Conservation (phyloP, 53 echinoderm and acorn worm species). For the Zoroaster sp. region DNA sequence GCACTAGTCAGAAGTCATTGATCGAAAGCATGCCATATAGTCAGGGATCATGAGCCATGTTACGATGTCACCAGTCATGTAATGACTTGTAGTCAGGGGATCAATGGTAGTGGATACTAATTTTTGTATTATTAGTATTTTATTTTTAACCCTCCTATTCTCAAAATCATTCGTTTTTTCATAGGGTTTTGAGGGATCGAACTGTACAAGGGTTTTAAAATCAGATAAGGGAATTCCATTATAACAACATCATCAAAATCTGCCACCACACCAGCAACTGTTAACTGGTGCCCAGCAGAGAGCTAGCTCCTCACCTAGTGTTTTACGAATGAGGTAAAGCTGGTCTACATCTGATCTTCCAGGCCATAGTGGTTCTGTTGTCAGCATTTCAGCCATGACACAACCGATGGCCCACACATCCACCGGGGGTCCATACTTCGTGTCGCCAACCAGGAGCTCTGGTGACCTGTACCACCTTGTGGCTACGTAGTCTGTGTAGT, state of each 20-base stretch:
- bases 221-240: not conserved
- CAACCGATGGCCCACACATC: constrained; percentile 99
- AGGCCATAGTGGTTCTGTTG: constrained; percentile 85
- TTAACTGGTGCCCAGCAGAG: not conserved
- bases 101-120: no score
- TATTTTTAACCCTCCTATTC: no score
- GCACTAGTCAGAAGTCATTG: no score
- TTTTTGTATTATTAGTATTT: no score
- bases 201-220: no score
- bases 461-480: constrained; percentile 98
- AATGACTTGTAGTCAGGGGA: not conserved
- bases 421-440: constrained; percentile 92
- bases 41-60: no score
- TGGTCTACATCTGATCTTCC: constrained; percentile 98
- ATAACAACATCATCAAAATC: no score
- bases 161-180: no score
- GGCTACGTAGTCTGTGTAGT: constrained; percentile 99
- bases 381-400: constrained; percentile 93
- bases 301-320: constrained; percentile 75
- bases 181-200: no score
- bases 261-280: not conserved
- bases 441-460: constrained; percentile 95
- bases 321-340: constrained; percentile 96
- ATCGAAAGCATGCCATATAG: no score
- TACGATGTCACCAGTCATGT: not conserved